Evolutionary conservation across 2,797 vertebrate genomes (phyloP).

Genomic region (Notamacropus eugenii): DNA sequence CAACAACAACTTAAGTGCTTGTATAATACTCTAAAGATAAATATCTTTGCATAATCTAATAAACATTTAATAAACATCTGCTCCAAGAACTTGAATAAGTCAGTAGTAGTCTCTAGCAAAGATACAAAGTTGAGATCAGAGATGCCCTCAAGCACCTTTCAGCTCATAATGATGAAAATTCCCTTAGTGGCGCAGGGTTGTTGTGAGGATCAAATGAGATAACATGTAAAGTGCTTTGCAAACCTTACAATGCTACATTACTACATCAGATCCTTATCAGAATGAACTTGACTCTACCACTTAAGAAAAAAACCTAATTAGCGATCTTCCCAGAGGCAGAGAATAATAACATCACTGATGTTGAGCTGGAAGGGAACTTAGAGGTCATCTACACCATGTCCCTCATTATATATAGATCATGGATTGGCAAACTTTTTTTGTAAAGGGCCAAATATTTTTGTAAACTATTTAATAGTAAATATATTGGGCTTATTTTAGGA

Average conservation of each 20-base stretch:
- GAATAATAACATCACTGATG: neutral
- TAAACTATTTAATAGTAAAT: neutral
- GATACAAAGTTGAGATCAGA: neutral
- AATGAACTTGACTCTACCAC: neutral
- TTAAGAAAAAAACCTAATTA: neutral
- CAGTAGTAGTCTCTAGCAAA: neutral
- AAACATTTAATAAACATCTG: neutral
- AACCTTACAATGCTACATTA: neutral
- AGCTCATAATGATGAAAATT: neutral
- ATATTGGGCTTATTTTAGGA: neutral
- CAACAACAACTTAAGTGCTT: neutral
- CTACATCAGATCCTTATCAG: neutral
- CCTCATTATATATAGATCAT: neutral
- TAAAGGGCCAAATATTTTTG: neutral
- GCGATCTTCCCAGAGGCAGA: neutral
- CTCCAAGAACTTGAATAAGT: neutral
- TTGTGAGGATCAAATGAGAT: slow-evolving; percentile 32
- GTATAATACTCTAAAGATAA: neutral
- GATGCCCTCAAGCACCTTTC: neutral
- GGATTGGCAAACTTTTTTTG: neutral
- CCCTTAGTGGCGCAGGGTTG: neutral
- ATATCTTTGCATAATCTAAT: neutral
- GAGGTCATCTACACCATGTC: neutral
- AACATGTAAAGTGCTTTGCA: slow-evolving; percentile 15
- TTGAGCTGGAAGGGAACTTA: neutral